Base-by-base conservation (phyloP, 2,888 invertebrate genomes). In the Drosophila neotestacea region DNA sequence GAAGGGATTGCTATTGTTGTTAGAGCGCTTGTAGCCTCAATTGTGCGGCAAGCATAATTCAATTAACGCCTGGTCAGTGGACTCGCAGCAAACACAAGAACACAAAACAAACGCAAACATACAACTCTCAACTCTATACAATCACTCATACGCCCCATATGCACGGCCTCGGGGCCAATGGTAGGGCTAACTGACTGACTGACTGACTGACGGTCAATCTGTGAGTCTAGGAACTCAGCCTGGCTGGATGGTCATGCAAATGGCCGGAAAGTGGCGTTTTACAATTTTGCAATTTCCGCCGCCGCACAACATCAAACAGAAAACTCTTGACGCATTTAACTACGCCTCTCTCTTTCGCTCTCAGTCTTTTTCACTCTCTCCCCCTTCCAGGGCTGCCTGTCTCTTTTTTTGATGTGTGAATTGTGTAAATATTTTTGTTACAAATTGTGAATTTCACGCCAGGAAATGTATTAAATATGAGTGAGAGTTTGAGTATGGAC, bases 221-320 rank as follows among this genome's bases (percentile, higher is more conserved):
- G 38, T 4, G 44, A 13, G 60, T 6, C 41, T 38, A 46, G 61
- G 4, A 36, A 27, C 36, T 42, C 59, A 56, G 54, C 39, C 27
- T 56, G 63, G 34, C 42, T 51, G 65, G 38, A 51, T 50, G 11
- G 60, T 52, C 73, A 69, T 67, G 61, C 71, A 73, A 82, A 73
- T 82, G 80, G 80, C 87, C 87, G 87, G 82, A 87, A 84, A 84
- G 85, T 78, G 84, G 73, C 73, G 82, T 68, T 85, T 73, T 71
- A 81, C 82, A 85, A 82, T 87, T 87, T 84, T 73, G 78, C 85
- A 85, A 85, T 87, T 85, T 87, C 85, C 83, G 84, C 81, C 75
- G 60, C 55, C 70, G 51, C 77, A 78, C 83, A 86, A 83, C 85
- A 84, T 83, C 83, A 83, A 83, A 83, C 81, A 81, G 75, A 86